Base-by-base conservation (phyloP, 2,797 vertebrate species). In the Acipenser transmontanus region DNA sequence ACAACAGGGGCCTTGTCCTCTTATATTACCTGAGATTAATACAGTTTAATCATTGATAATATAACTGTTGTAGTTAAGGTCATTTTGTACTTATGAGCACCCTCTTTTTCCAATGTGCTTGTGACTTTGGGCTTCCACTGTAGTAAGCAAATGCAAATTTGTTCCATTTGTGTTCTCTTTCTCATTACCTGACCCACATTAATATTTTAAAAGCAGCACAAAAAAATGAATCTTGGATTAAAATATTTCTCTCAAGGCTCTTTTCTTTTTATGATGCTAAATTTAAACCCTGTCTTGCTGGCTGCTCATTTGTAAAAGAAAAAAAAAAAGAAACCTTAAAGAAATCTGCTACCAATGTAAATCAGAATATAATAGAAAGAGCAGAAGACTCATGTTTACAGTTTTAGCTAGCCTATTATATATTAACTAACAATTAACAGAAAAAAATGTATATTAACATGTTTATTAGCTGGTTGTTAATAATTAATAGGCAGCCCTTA, bases 71-170 rank as follows among this genome's bases (percentile, higher is more conserved):
- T 17, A 17, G 2, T 34, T 34, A 34, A 34, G 34, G 34, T 3
- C 34, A 34, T 34, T 34, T 34, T 34, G 34, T 34, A 34, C 34
- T 34, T 34, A 34, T 34, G 34, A 34, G 34, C 34, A 34, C 34
- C 34, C 34, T 34, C 34, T 34, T 34, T 34, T 34, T 34, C 34
- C 34, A 34, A 34, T 57, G 12, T 13, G 14, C 7, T n/a, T 4
- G 7, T 57, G 54, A 11, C 14, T n/a, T n/a, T 57, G 6, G 6
- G 9, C 14, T 11, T 13, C 9, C 54, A 86, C 64, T 69, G 68
- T 78, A 82, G 80, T 80, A 88, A 88, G 86, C 79, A 73, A 81
- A 82, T 83, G 81, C 78, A 80, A 83, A 88, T 86, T 81, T 76
- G 68, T 80, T 81, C 66, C 70, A 77, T 78, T 84, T 80, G 17